Evolutionary conservation across 2,113 vertebrate species (phyloP).

Genomic region (Chitala chitala): DNA sequence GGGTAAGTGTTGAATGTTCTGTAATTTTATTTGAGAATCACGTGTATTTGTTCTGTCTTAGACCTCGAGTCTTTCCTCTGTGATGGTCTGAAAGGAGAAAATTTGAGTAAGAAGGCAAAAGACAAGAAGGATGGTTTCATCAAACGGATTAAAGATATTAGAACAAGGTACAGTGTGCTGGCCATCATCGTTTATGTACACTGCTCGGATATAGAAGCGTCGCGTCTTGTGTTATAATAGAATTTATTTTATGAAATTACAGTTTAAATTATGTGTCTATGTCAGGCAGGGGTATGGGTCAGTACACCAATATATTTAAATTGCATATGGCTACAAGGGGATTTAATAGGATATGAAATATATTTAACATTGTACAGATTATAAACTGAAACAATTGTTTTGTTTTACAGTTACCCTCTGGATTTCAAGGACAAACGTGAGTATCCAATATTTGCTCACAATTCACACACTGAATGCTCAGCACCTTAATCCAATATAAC

Average conservation of each 20-base stretch:
- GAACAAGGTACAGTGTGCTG: slow-evolving; percentile 53
- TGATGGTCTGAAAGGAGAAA: slow-evolving; percentile 80
- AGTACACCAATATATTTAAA: too few species aligned
- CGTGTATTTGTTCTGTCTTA: slow-evolving; percentile 38
- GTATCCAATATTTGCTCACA: slow-evolving; percentile 19
- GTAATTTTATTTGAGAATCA: neutral
- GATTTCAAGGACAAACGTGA: slow-evolving; percentile 84
- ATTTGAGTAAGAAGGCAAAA: slow-evolving; percentile 85
- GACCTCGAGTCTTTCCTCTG: slow-evolving; percentile 79
- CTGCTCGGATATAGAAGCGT: neutral
- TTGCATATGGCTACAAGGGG: too few species aligned
- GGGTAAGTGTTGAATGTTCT: neutral
- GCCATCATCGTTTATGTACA: neutral
- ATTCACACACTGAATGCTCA: neutral
- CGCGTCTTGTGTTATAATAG: too few species aligned
- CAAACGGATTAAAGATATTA: slow-evolving; percentile 83
- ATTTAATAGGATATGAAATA: too few species aligned
- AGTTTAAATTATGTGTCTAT: too few species aligned
- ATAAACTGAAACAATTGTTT: slow-evolving; percentile 19
- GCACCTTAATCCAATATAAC: too few species aligned
- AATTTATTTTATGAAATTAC: too few species aligned
- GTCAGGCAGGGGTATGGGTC: too few species aligned
- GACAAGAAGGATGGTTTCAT: slow-evolving; percentile 79
- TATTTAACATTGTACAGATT: too few species aligned
- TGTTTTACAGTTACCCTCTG: slow-evolving; percentile 66